phyloP scores from a whole-genome alignment of 2,113 vertebrate genomes.

The Tachycineta bicolor region DNA sequence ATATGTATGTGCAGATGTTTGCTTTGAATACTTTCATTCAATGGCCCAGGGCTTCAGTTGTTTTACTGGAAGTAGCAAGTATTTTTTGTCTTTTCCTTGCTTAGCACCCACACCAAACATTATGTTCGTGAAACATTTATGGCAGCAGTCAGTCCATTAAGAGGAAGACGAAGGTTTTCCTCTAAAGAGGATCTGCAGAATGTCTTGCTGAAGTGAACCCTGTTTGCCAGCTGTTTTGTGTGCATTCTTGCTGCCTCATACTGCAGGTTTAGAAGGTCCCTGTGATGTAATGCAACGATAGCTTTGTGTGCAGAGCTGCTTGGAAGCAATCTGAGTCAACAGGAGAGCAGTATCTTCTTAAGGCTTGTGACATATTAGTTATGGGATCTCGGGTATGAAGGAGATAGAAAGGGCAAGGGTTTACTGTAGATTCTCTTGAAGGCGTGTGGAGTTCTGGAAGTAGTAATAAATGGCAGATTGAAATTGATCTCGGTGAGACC shows the following conservation, averaged over 20 bases:
- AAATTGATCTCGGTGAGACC: conserved; percentile 6
- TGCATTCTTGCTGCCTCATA: conserved; percentile 1
- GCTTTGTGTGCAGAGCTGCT: conserved; percentile 52
- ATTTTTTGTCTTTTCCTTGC: not conserved
- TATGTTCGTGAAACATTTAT: conserved; percentile 13
- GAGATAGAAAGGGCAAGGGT: conserved; percentile 62
- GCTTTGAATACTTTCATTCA: not conserved
- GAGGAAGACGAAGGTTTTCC: not conserved
- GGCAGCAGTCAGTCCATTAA: conserved; percentile 1
- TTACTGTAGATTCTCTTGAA: conserved; percentile 46
- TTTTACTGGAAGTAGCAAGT: conserved; percentile 19
- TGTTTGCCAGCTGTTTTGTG: conserved; percentile 9
- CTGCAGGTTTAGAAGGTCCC: not conserved
- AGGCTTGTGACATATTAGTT: conserved; percentile 40
- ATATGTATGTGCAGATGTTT: not conserved
- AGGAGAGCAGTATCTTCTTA: conserved; percentile 56
- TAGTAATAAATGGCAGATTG: conserved; percentile 48
- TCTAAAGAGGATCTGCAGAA: not conserved
- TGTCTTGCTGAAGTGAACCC: conserved; percentile 15
- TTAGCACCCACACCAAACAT: not conserved
- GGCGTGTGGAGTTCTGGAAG: conserved; percentile 30
- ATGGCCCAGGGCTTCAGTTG: not conserved
- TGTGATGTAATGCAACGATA: not conserved
- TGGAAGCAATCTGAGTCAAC: conserved; percentile 11
- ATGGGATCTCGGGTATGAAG: conserved; percentile 54